Conservation (phyloP, 2,888 invertebrate species). For the Psylliodes chrysocephalus region DNA sequence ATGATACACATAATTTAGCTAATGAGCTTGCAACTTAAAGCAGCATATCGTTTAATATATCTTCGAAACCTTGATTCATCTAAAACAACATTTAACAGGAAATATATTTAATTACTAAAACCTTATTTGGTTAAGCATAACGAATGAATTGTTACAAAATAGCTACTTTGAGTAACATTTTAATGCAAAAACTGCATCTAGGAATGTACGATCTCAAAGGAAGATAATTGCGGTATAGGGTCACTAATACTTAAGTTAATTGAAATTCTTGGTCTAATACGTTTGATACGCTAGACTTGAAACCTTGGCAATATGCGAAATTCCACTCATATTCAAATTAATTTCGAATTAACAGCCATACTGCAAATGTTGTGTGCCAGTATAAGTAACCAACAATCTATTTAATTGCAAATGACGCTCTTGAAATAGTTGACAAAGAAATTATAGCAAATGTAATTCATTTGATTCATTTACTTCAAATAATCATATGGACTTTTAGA, state of each 20-base stretch:
- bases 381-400: too few species aligned
- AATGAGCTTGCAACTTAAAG: not conserved
- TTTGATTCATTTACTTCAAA: too few species aligned
- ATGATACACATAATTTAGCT: too few species aligned
- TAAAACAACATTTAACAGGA: not conserved
- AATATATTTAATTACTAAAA: not conserved
- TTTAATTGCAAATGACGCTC: too few species aligned
- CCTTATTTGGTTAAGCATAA: slow-evolving; percentile 2
- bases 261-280: slow-evolving; percentile 10
- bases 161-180: not conserved
- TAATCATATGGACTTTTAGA: too few species aligned
- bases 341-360: not conserved
- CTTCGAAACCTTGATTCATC: not conserved
- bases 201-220: slow-evolving; percentile 4
- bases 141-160: slow-evolving; percentile 6
- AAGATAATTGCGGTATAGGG: slow-evolving; percentile 5
- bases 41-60: not conserved
- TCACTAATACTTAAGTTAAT: slow-evolving; percentile 5
- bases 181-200: slow-evolving; percentile 8
- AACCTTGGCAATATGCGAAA: slow-evolving; percentile 11
- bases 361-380: not conserved
- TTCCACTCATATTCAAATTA: slow-evolving; percentile 9
- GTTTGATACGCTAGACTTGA: slow-evolving; percentile 7
- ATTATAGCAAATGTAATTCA: too few species aligned
- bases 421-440: too few species aligned